A percentile compares a stretch with the other conserved stretches of the same genome.
Evolutionary conservation across 2,888 invertebrate genomes (phyloP).

Genomic region (Minunthozetes semirufus): DNA sequence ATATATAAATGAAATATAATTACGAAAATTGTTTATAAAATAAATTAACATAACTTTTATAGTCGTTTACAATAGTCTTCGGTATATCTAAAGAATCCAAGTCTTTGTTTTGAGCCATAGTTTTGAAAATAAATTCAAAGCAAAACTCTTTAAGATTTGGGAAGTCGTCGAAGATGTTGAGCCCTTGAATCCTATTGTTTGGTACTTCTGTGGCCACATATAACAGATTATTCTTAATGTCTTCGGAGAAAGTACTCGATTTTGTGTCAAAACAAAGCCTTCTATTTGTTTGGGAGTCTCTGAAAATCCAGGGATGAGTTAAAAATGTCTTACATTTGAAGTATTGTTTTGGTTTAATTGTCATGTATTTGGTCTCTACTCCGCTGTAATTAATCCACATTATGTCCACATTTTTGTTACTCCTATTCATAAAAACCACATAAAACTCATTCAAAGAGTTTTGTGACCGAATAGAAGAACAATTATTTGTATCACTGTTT

Average conservation of each 20-base stretch:
- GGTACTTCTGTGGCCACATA: conserved; percentile 1
- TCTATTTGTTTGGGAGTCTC: conserved; percentile 19
- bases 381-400: conserved; percentile 32
- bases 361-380: conserved; percentile 12
- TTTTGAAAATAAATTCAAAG: conserved; percentile 16
- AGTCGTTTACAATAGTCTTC: conserved; percentile 13
- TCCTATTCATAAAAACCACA: not conserved
- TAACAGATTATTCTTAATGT: not conserved
- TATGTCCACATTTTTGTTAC: not conserved
- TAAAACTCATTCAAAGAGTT: not conserved
- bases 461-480: not conserved
- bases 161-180: conserved; percentile 16
- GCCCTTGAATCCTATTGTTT: not conserved
- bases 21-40: not conserved
- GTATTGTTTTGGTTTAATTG: not conserved
- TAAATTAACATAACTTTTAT: not conserved
- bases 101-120: not conserved
- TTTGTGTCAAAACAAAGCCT: not conserved
- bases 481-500: not conserved
- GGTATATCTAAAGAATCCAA: conserved; percentile 24
- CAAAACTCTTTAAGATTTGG: conserved; percentile 30
- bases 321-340: conserved; percentile 24
- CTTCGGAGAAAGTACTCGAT: not conserved
- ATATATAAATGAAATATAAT: not conserved
- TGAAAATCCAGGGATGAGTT: conserved; percentile 36